Evolutionary conservation across 2,797 vertebrate species (phyloP), one percentile per base, ranked within the genome.

Genomic region (Urocyon cinereoargenteus): DNA sequence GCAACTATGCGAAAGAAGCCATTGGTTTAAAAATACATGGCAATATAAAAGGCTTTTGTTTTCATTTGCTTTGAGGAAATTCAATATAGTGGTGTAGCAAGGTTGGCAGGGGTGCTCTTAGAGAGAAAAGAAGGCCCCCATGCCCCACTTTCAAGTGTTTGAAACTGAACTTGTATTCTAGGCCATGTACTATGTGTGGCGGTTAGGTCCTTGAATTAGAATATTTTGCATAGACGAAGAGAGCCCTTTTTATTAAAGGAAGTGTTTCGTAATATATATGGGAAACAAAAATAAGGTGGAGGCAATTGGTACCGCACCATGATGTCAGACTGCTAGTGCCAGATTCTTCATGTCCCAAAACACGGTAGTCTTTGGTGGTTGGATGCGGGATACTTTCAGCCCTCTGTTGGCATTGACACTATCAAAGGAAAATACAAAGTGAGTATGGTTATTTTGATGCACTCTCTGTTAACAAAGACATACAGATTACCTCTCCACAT

Each of bases 11-110:
- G 81, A 88, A 94, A 93, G 75, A 91, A 94, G 53, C 66, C 88
- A 90, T 86, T 91, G 75, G 64, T 92, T 91, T 97, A 93, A 93
- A 96, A 97, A 86, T 77, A 92, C 81, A 89, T 34, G 68, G 87
- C 81, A 81, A 90, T 34, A 97, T 66, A 96, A 98, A 96, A 95
- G 91, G 2, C 72, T 93, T 97, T 96, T 97, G 96, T 96, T 97
- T 96, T 84, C 70, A 6, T 49, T 96, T 90, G 53, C 91, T 97
- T 86, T 92, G 85, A 96, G 75, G 94, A 96, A 96, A 97, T 85
- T 97, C 92, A 97, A 90, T 90, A 92, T 40, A 57, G 94, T 90
- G 84, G 70, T 97, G 96, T 91, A 79, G 61, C 89, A 85, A 95
- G 91, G 75, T 34, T 97, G 97, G 86, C 91, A 90, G 73, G 78